Base-by-base conservation (phyloP, 2,888 invertebrate species). In the Spisula subtruncata region DNA sequence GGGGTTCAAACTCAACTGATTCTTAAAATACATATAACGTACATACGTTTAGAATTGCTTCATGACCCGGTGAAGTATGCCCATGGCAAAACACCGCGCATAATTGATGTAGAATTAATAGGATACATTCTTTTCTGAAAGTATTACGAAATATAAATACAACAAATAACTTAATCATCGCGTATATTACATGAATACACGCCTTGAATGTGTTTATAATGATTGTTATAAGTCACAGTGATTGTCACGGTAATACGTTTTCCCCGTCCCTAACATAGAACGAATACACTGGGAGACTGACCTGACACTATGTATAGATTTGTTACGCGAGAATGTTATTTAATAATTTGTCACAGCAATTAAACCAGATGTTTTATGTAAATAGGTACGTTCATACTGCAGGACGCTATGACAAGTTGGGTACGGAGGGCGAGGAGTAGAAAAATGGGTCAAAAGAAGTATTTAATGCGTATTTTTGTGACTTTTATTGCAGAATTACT, bases 331-430 rank as follows among this genome's bases (percentile, higher is more conserved):
- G 60, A 60, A 60, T 60, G 5, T 20, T 60, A 60, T 60, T 60
- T 60, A 60, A 60, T 60, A 60, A 60, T 60, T 60, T 60, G 60
- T 51, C 51, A 51, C 51, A 51, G 12, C 16, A 51, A 51, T 51
- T 51, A 51, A 60, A 60, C 6, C 60, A 60, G 60, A 60, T 60
- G 60, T 60, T 60, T 60, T 60, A n/a, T 60, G 60, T 60, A 60
- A 25, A n/a, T n/a, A 60, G n/a, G 2, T 60, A 14, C 12, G 12
- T 60, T 6, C 14, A n/a, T n/a, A 25, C n/a, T n/a, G 60, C n/a
- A 25, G 60, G 60, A 60, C 60, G 18, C 20, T 1, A 2, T 60
- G 60, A 60, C 60, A 60, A 60, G 60, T n/a, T 25, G 20, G 60
- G 60, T 60, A 60, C 60, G 5, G 14, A n/a, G 8, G 60, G 14